Percentiles rank a stretch among this genome's conserved stretches.
Evolutionary conservation across 2,888 invertebrate genomes (phyloP).

Genomic region (Platycheirus rosarum): DNA sequence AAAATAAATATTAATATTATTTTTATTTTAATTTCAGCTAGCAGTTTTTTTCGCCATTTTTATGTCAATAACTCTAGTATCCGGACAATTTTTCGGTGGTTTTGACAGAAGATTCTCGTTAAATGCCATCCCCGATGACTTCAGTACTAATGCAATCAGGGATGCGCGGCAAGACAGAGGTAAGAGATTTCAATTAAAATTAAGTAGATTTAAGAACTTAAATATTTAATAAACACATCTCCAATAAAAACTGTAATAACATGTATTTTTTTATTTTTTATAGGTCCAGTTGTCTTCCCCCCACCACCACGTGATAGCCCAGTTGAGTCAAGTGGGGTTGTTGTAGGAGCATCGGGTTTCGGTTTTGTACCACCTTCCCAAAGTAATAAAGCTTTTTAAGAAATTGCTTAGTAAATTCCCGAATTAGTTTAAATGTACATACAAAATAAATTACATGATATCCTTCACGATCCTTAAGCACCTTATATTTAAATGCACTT

Average conservation of each 20-base stretch:
- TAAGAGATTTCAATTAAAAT: constrained; percentile 70
- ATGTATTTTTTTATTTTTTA: constrained; percentile 68
- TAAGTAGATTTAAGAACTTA: background rate
- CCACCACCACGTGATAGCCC: constrained; percentile 87
- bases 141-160: constrained; percentile 76
- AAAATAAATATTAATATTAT: constrained; percentile 15
- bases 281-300: constrained; percentile 92
- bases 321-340: constrained; percentile 90
- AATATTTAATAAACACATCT: too few species aligned
- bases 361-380: constrained; percentile 90
- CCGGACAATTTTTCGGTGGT: constrained; percentile 80
- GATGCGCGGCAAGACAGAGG: constrained; percentile 82
- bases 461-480: constrained; percentile 50
- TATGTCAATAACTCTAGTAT: constrained; percentile 79
- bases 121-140: constrained; percentile 76
- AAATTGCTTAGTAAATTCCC: constrained; percentile 9
- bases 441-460: background rate
- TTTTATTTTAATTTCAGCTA: constrained; percentile 78
- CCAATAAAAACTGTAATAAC: background rate
- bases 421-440: constrained; percentile 41
- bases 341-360: constrained; percentile 92
- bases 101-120: constrained; percentile 77
- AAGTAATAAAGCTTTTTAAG: constrained; percentile 66
- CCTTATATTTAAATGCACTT: constrained; percentile 33
- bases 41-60: constrained; percentile 79